phyloP scores from a whole-genome alignment of 2,797 vertebrate species.

The Sciurus carolinensis region DNA sequence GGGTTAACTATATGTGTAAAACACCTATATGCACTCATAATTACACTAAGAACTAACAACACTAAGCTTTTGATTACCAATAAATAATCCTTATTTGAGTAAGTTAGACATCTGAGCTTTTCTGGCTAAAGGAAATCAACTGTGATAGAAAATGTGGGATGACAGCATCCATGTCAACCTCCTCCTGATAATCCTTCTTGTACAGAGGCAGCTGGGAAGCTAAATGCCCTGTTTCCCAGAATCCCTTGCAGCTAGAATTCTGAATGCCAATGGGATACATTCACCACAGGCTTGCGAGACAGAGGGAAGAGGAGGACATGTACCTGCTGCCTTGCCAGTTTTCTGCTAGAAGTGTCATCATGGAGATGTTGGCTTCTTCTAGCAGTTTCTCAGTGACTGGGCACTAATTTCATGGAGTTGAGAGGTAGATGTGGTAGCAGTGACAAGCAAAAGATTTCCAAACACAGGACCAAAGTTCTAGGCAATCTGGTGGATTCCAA shows the following conservation, averaged over 20 bases:
- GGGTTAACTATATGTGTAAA: neutral
- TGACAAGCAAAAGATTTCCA: neutral
- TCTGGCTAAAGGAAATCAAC: neutral
- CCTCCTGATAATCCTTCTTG: neutral
- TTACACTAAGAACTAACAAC: neutral
- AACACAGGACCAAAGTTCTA: neutral
- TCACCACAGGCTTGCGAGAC: neutral
- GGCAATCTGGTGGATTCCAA: neutral
- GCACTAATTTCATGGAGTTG: neutral
- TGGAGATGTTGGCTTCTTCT: neutral
- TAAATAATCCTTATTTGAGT: neutral
- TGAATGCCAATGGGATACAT: neutral
- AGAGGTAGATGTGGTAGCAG: neutral
- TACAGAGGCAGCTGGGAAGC: neutral
- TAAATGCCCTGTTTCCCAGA: neutral
- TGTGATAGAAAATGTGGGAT: neutral
- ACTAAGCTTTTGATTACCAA: neutral
- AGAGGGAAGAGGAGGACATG: neutral
- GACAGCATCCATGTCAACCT: neutral
- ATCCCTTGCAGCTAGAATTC: constrained; percentile 21
- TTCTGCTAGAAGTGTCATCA: neutral
- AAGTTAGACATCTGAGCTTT: neutral
- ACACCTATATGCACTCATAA: neutral
- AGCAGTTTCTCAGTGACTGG: neutral
- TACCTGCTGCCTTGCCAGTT: neutral